A percentile compares a stretch with the other conserved stretches of the same genome.
Evolutionary conservation across 2,797 vertebrate genomes (phyloP).

Genomic region (Scarus forsteni): DNA sequence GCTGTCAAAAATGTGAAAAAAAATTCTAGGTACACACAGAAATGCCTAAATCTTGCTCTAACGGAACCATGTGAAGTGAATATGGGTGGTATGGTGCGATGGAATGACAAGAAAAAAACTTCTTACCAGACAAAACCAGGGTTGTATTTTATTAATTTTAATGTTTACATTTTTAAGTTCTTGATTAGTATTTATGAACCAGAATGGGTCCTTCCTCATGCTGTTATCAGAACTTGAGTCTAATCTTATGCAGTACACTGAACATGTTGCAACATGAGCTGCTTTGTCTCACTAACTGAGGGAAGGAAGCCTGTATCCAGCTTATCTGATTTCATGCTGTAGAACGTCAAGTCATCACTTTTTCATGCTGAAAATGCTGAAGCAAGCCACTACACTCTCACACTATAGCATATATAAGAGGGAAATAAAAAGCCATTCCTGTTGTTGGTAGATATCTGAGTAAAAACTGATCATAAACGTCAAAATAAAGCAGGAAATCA

Average conservation of each 20-base stretch:
- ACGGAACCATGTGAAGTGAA: too few relatives aligned
- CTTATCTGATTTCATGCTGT: constrained; percentile 72
- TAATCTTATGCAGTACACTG: constrained; percentile 45
- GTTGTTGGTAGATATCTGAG: too few relatives aligned
- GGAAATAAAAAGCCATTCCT: not conserved
- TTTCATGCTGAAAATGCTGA: constrained; percentile 45
- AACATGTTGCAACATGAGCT: constrained; percentile 59
- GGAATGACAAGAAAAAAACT: too few relatives aligned
- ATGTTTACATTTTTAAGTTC: too few relatives aligned
- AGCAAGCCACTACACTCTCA: constrained; percentile 14
- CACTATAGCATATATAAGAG: constrained; percentile 2
- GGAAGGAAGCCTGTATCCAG: constrained; percentile 45
- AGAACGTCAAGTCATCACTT: constrained; percentile 51
- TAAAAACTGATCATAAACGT: too few relatives aligned
- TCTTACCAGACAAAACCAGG: too few relatives aligned
- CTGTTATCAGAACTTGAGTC: constrained; percentile 29
- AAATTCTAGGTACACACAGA: too few relatives aligned
- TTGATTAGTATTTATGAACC: constrained; percentile 35
- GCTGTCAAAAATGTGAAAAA: too few relatives aligned
- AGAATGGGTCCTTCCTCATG: constrained; percentile 12
- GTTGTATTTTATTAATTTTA: not conserved
- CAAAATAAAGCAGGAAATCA: too few relatives aligned
- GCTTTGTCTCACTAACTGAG: constrained; percentile 54
- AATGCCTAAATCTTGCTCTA: too few relatives aligned
- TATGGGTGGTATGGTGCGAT: too few relatives aligned